Evolutionary conservation across 2,888 invertebrate genomes (phyloP), one percentile per base, ranked within the genome.

Genomic region (Drymonia ruficornis): DNA sequence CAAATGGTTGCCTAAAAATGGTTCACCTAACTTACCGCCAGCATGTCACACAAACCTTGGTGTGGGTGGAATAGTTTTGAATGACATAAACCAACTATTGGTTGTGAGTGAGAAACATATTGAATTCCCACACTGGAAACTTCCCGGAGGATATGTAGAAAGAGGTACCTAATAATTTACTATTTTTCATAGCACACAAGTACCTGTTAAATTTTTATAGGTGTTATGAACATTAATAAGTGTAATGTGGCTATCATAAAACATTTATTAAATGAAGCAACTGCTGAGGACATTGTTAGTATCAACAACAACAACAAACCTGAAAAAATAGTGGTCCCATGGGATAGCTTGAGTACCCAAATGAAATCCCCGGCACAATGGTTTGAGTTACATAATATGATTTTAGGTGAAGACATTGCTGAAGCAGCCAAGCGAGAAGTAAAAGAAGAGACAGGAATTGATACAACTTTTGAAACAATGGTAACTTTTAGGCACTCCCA

Each of bases 71-170:
- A 94, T 98, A 66, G 97, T 98, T 8, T 93, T 97, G 0, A 97
- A 98, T 84, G 94, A 96, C 7, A 92, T 94, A 9, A 93, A 95
- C 53, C 94, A 98, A 87, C 87, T 99, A 52, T 91, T 99, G 50
- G 96, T 97, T 18, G 96, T 99, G 0, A 94, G 95, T 66, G 98
- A 99, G 79, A 95, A 95, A 74, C 94, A 94, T 74, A 86, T 91
- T 55, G 80, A 91, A 16, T 75, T 80, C 46, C 89, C 94, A 4
- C 94, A 95, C 75, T 98, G 98, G 98, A 98, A 98, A 89, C 89
- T 98, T 8, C 98, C 99, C 15, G 98, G 99, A 51, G 98, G 98
- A 50, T 97, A 96, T 87, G 97, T 97, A 16, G 97, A 98, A 83
- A 96, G 96, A 87, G 95, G 97, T 96, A n/a, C 6, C 4, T 15